Base-by-base conservation (phyloP, 2,888 invertebrate genomes). In the Rhagonycha lutea region DNA sequence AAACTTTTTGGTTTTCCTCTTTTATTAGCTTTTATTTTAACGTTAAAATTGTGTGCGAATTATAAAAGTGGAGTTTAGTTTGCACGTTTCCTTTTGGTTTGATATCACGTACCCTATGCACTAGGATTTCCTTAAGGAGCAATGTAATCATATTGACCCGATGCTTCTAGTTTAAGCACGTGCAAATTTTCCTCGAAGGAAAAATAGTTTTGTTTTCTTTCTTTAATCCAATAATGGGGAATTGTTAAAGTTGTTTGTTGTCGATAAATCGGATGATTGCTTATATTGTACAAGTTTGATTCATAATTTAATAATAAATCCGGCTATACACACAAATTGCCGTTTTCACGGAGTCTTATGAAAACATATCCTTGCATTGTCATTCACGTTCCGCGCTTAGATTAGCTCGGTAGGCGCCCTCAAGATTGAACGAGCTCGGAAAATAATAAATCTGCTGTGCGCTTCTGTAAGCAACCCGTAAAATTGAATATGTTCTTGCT, bases 381-480 rank as follows among this genome's bases (percentile, higher is more conserved):
- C 82, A 81, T 81, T 82, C 81, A 71, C 79, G 79, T 82, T 80
- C 79, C 79, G 76, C 80, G 76, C 76, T 79, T 75, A 81, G 81
- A 82, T 82, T 82, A 82, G 81, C 80, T 82, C 81, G 79, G 81
- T 79, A 79, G 81, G 80, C 82, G 78, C 79, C 80, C 80, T 79
- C 78, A 81, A 81, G 81, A 83, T 82, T 82, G 81, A 81, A 81
- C 81, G 81, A 80, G 80, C 82, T 81, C 81, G 68, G 79, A 81
- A 83, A 82, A 82, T 81, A 82, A 82, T 82, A 82, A 82, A 83
- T 83, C 82, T 82, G 79, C 81, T 78, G 79, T 81, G 78, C 82
- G 77, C 80, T 79, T 79, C 77, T 80, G 81, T 82, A 83, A 83
- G 83, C 82, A 81, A 82, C 80, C 82, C 83, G 81, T 82, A 82